phyloP scores from a whole-genome alignment of 2,113 vertebrate genomes.

The Shinisaurus crocodilurus region DNA sequence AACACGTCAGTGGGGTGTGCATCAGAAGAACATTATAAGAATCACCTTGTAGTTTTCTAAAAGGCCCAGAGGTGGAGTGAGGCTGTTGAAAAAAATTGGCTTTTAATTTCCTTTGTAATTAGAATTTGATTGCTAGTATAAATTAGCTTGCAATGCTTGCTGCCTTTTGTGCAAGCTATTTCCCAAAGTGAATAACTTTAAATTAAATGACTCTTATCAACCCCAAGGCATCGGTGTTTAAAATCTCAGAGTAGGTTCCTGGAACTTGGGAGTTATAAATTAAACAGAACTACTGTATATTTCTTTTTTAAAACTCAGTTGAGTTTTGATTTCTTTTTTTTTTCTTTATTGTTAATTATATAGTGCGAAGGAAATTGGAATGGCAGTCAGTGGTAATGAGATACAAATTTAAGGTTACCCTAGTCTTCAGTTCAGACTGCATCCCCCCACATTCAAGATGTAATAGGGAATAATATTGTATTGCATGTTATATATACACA shows the following conservation, averaged over 20 bases:
- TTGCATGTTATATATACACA: background rate
- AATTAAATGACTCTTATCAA: slow-evolving; percentile 72
- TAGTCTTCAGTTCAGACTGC: background rate
- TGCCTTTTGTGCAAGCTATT: slow-evolving; percentile 61
- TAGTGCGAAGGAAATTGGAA: background rate
- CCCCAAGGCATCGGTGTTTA: slow-evolving; percentile 40
- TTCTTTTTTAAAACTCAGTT: slow-evolving; percentile 57
- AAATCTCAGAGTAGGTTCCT: slow-evolving; percentile 54
- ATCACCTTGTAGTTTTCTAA: slow-evolving; percentile 46
- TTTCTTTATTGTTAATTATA: slow-evolving; percentile 40
- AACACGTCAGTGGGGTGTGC: background rate
- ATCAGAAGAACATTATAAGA: background rate
- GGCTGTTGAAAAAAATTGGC: slow-evolving; percentile 60
- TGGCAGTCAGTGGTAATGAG: background rate
- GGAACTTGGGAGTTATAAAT: slow-evolving; percentile 56
- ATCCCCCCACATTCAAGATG: background rate
- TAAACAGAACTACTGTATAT: slow-evolving; percentile 31
- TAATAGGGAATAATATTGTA: background rate
- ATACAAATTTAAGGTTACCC: background rate
- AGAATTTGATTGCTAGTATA: slow-evolving; percentile 72
- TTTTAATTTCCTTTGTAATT: slow-evolving; percentile 80
- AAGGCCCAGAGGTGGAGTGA: slow-evolving; percentile 73
- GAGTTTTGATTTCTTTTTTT: slow-evolving; percentile 48
- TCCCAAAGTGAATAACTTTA: slow-evolving; percentile 70
- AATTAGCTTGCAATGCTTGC: slow-evolving; percentile 62